Evolutionary conservation across 2,888 invertebrate genomes (phyloP).

Genomic region (Agrochola circellaris): DNA sequence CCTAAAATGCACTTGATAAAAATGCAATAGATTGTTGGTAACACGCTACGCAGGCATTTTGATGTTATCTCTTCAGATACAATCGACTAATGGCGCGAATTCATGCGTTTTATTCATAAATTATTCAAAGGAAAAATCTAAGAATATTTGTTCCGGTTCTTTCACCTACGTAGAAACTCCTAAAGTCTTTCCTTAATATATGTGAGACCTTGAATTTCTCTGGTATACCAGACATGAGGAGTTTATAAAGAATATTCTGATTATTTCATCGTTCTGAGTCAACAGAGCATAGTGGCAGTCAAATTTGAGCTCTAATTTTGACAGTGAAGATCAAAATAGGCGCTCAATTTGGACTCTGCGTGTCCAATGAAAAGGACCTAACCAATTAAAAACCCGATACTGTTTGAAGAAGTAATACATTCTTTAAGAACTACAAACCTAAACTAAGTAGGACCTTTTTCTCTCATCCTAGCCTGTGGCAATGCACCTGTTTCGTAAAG

Average conservation of each 20-base stretch:
- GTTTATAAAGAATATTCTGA: neutral
- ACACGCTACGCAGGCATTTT: constrained; percentile 50
- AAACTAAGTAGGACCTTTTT: neutral
- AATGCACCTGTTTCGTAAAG: constrained; percentile 49
- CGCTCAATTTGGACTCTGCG: neutral
- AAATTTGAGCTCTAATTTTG: neutral
- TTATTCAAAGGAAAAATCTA: constrained; percentile 36
- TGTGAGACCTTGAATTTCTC: neutral
- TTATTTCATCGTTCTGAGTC: neutral
- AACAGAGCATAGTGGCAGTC: neutral
- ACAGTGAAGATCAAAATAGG: neutral
- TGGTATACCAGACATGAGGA: neutral
- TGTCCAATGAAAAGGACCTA: neutral
- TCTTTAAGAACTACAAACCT: neutral
- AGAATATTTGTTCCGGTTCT: constrained; percentile 16
- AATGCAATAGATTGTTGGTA: constrained; percentile 62
- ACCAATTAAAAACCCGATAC: neutral
- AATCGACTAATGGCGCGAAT: constrained; percentile 38
- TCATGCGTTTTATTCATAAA: constrained; percentile 51
- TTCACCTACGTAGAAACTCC: neutral
- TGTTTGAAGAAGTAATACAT: neutral
- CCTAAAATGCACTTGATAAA: constrained; percentile 67
- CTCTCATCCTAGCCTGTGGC: constrained; percentile 12
- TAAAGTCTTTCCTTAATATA: neutral
- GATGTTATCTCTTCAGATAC: constrained; percentile 58